Conservation (phyloP, 2,797 vertebrate genomes). For the Neopelma chrysocephalum region DNA sequence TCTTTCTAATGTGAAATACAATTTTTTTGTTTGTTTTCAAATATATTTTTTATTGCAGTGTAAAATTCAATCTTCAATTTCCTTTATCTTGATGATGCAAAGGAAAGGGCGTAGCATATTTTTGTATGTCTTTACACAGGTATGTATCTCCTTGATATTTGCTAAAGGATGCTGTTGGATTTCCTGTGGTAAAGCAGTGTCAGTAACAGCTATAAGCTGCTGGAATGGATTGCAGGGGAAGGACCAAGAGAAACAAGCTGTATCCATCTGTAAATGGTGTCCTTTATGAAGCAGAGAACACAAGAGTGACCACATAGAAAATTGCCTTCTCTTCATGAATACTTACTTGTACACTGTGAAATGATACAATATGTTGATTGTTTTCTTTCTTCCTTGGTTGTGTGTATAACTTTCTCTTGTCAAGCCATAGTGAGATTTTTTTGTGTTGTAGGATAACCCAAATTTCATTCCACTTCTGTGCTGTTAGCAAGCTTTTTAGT, state of each 20-base stretch:
- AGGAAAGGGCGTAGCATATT: neutral
- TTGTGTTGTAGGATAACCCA: neutral
- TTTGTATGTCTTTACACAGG: neutral
- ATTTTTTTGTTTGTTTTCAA: neutral
- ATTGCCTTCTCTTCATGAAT: neutral
- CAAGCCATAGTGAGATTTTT: neutral
- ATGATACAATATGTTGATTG: neutral
- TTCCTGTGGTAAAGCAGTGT: neutral
- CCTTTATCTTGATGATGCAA: neutral
- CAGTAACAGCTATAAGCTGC: neutral
- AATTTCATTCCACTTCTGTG: neutral
- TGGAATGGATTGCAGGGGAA: neutral
- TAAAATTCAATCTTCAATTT: neutral
- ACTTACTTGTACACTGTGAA: constrained; percentile 3
- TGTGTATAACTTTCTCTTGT: neutral
- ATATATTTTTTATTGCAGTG: neutral
- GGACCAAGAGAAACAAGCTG: neutral
- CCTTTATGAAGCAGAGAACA: neutral
- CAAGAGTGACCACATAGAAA: neutral
- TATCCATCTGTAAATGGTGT: neutral
- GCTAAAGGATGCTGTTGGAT: neutral
- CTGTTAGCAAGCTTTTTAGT: neutral
- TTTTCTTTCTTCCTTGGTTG: neutral
- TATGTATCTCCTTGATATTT: neutral
- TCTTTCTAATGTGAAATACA: neutral